Evolutionary conservation across 2,888 invertebrate genomes (phyloP).

Genomic region (Eupsilia transversa): DNA sequence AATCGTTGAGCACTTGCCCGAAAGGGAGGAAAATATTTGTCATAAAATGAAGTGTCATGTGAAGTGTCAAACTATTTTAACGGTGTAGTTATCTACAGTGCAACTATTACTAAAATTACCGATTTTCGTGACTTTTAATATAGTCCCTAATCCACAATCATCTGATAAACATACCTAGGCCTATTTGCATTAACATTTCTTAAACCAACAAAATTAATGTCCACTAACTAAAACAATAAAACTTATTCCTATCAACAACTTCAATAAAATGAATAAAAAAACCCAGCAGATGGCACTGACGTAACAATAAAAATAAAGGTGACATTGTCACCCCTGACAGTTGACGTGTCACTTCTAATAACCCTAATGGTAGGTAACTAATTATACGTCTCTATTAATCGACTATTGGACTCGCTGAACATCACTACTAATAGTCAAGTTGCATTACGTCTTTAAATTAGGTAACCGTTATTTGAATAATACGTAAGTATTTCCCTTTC

Average conservation of each 20-base stretch:
- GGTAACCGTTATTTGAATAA: background rate
- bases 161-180: background rate
- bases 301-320: slow-evolving; percentile 71
- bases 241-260: slow-evolving; percentile 34
- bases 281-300: slow-evolving; percentile 57
- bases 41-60: no score
- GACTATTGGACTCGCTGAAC: slow-evolving; percentile 63
- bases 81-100: no score
- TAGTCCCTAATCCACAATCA: background rate
- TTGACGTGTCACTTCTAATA: slow-evolving; percentile 71
- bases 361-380: slow-evolving; percentile 71
- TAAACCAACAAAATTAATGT: slow-evolving; percentile 4
- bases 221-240: slow-evolving; percentile 18
- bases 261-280: slow-evolving; percentile 27
- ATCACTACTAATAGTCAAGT: slow-evolving; percentile 31
- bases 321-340: slow-evolving; percentile 59
- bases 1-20: no score
- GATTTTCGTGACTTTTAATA: no score
- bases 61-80: no score
- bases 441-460: background rate
- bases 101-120: no score
- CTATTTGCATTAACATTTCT: background rate
- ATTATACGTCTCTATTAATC: slow-evolving; percentile 72
- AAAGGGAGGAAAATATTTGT: no score
- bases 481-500: background rate